These are phyloP conservation scores for Drosophila rufa DNA, from an alignment of 1,140 invertebrate genomes.

Conservation along the genomic window DNA sequence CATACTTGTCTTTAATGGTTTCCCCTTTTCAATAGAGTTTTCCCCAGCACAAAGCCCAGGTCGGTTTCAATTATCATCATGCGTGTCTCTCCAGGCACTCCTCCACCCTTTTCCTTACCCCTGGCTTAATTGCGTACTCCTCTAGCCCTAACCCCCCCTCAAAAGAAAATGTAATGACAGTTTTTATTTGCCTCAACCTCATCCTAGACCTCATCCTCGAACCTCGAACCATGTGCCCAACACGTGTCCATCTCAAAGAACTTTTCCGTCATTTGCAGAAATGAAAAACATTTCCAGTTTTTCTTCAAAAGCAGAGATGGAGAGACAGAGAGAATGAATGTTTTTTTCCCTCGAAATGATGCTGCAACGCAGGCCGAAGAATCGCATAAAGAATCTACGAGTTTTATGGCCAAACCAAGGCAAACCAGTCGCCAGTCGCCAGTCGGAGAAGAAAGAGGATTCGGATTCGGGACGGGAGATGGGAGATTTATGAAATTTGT, in stretches of 20 bases:
- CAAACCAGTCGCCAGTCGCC: constrained; percentile 53
- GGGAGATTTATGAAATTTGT: constrained; percentile 53
- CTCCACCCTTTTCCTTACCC: neutral
- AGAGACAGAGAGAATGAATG: constrained; percentile 51
- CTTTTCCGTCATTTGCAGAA: constrained; percentile 66
- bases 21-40: constrained; percentile 30
- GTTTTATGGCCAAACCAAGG: constrained; percentile 70
- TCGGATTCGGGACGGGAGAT: constrained; percentile 6
- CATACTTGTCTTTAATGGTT: constrained; percentile 24
- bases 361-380: constrained; percentile 1
- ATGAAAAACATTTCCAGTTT: constrained; percentile 64
- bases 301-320: constrained; percentile 45
- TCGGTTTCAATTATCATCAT: constrained; percentile 48
- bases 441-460: constrained; percentile 12
- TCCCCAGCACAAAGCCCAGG: constrained; percentile 3
- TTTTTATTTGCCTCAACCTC: constrained; percentile 37
- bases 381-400: constrained; percentile 33
- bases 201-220: constrained; percentile 4
- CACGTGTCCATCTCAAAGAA: constrained; percentile 51
- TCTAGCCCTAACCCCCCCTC: neutral
- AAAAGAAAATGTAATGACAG: constrained; percentile 35
- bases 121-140: constrained; percentile 39
- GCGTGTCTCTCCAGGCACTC: constrained; percentile 14
- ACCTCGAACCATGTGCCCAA: constrained; percentile 47
- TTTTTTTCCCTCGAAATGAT: constrained; percentile 28